Percentiles rank a stretch among this genome's conserved stretches.
phyloP scores from a whole-genome alignment of 2,797 vertebrate genomes.

The Heliangelus exortis region DNA sequence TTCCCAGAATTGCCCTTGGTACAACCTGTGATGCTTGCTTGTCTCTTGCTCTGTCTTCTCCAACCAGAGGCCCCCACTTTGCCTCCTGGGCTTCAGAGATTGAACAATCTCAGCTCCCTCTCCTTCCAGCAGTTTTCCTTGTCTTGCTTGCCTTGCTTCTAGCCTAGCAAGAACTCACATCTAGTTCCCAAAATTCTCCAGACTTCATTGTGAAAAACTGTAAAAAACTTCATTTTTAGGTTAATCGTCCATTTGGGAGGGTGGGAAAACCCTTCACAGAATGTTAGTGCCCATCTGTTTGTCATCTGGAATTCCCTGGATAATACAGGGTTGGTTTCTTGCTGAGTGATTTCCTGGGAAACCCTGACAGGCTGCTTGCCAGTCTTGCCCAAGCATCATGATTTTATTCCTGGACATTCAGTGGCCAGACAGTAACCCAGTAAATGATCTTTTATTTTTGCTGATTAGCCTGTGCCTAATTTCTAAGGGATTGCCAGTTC shows the following conservation, averaged over 20 bases:
- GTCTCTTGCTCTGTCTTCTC: neutral
- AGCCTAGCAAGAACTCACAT: constrained; percentile 19
- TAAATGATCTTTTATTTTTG: neutral
- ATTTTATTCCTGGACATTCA: neutral
- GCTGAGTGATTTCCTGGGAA: neutral
- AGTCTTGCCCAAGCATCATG: neutral
- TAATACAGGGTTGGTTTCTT: neutral
- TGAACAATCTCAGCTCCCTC: neutral
- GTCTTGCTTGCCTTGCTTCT: neutral
- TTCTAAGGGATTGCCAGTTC: neutral
- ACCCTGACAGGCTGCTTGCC: neutral
- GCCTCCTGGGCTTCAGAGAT: neutral
- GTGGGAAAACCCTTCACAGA: neutral
- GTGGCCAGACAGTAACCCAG: no score
- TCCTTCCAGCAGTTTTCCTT: neutral
- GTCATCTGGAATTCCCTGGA: neutral
- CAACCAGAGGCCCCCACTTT: neutral
- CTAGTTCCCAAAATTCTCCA: constrained; percentile 48
- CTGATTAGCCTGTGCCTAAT: neutral
- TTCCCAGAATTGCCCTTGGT: neutral
- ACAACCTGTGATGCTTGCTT: neutral
- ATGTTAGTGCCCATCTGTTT: neutral
- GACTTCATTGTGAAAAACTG: constrained; percentile 52
- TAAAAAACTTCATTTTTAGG: constrained; percentile 29
- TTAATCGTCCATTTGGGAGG: neutral